Evolutionary conservation across 2,888 invertebrate species (phyloP), one percentile per base, ranked within the genome.

Genomic region (Apotomis betuletana): DNA sequence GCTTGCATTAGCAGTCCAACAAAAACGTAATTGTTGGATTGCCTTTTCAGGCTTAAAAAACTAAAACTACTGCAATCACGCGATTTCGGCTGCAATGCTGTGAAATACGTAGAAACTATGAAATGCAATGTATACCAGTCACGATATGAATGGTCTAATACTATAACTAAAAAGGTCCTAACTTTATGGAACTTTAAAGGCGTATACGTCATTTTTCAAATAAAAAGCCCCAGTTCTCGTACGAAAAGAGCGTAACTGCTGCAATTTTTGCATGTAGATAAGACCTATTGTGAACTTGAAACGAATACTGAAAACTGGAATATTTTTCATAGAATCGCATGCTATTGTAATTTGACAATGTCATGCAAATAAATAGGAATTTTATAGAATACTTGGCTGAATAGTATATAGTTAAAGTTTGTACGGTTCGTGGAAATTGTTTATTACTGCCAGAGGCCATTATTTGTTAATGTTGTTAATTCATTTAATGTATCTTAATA

Each of bases 21-120:
- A 10, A 49, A 49, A 49, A 49, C 49, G 1, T 49, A 49, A 49
- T 49, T 49, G 49, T 49, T 4, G 9, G 49, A 49, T 49, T 49
- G 9, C 49, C 49, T 10, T 49, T 49, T 49, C 49, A 49, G 49
- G 49, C 49, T 10, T 1, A 8, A 49, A 49, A 10, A 8, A 49
- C 10, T 44, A 64, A 64, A 63, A 61, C 15, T 12, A 44, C 12
- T 13, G 41, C 52, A 57, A 62, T 44, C 74, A 75, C 74, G 75
- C 75, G 65, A 75, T 46, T 68, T 36, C 36, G 58, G 15, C 69
- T 67, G 70, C 73, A 75, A 36, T 74, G 74, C 64, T 65, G 68
- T 44, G 52, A 58, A 64, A 46, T 70, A 51, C 55, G n/a, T 15
- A 10, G 54, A 57, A 67, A 57, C 55, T 61, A 51, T 55, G 62